Evolutionary conservation across 1,140 invertebrate species (phyloP).

Genomic region (Frieseomelitta varia): DNA sequence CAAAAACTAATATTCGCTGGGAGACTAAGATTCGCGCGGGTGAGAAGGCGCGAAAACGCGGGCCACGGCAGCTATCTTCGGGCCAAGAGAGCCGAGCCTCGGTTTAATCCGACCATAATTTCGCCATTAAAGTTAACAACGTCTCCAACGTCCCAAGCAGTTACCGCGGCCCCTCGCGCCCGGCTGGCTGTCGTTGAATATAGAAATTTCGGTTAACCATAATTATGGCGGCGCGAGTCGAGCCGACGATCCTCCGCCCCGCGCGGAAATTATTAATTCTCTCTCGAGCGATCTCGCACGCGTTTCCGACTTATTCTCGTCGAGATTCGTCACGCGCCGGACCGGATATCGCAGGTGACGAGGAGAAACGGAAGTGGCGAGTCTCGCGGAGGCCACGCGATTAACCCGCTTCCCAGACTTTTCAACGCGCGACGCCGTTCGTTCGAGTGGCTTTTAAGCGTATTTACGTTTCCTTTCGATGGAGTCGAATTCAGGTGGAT

Average conservation of each 20-base stretch:
- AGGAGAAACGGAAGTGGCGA: too few relatives aligned
- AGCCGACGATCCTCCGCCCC: neutral
- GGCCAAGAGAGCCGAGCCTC: neutral
- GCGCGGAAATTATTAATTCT: constrained; percentile 37
- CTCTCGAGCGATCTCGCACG: neutral
- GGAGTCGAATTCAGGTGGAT: constrained; percentile 5
- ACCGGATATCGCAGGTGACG: too few relatives aligned
- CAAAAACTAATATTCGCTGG: neutral
- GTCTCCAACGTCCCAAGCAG: neutral
- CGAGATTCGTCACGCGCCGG: neutral
- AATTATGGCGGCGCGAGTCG: constrained; percentile 19
- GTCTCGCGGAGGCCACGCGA: neutral
- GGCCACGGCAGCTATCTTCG: neutral
- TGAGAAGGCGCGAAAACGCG: constrained; percentile 14
- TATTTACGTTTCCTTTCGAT: constrained; percentile 38
- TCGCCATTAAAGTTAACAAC: constrained; percentile 55
- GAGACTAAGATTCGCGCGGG: neutral
- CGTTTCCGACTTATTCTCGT: neutral
- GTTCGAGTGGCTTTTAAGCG: constrained; percentile 25
- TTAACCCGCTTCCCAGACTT: constrained; percentile 12
- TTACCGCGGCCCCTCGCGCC: neutral
- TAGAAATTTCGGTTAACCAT: constrained; percentile 51
- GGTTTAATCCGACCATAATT: constrained; percentile 53
- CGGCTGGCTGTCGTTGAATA: constrained; percentile 32
- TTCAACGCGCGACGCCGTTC: neutral